These are phyloP conservation scores for Sylvilagus floridanus DNA, from an alignment of 2,797 vertebrate genomes.

Conservation along the genomic window DNA sequence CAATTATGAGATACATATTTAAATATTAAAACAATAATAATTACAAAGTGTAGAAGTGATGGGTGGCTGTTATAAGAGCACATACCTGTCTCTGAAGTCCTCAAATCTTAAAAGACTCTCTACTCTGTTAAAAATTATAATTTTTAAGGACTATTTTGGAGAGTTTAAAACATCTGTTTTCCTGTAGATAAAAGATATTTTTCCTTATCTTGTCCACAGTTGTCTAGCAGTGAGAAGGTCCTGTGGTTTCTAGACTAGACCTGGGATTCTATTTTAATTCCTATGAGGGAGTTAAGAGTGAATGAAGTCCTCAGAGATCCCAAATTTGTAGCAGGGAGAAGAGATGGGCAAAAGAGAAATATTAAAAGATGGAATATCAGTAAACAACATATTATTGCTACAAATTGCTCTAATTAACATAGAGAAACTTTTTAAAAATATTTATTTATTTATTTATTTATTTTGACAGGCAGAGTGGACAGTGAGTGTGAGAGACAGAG, in stretches of 20 bases:
- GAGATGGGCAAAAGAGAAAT: neutral
- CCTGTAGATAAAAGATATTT: constrained; percentile 9
- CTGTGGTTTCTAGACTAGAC: neutral
- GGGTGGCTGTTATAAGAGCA: neutral
- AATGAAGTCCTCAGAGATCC: neutral
- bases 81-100: neutral
- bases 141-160: constrained; percentile 30
- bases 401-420: too few relatives aligned
- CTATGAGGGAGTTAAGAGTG: neutral
- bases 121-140: constrained; percentile 10
- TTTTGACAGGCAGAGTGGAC: too few relatives aligned
- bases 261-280: neutral
- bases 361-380: neutral
- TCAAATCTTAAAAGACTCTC: neutral
- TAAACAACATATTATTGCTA: neutral
- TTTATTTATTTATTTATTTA: too few relatives aligned
- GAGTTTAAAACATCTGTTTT: constrained; percentile 12
- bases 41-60: neutral
- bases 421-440: too few relatives aligned
- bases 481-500: too few relatives aligned
- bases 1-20: neutral
- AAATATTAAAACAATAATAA: constrained; percentile 21
- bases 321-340: neutral
- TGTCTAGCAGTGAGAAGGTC: neutral
- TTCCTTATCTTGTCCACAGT: neutral